Conservation (phyloP, 2,888 invertebrate genomes). For the Xestia ashworthii region DNA sequence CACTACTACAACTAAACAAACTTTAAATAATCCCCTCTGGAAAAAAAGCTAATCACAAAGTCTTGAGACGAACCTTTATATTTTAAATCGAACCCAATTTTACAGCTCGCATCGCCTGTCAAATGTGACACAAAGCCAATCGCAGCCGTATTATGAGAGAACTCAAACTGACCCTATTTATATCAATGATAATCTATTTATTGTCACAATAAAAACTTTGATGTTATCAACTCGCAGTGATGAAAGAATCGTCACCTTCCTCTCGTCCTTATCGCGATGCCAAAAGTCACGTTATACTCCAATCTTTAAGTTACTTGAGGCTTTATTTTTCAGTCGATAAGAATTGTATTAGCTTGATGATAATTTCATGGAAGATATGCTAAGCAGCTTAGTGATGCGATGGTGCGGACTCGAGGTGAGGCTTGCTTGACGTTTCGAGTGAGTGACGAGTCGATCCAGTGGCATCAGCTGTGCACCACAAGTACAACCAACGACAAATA, state of each 20-base stretch:
- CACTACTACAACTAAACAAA: constrained; percentile 86
- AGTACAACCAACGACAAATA: constrained; percentile 73
- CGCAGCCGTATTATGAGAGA: constrained; percentile 86
- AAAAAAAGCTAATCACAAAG: constrained; percentile 83
- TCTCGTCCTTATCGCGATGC: constrained; percentile 86
- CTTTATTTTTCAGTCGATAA: constrained; percentile 41
- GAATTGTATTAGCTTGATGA: constrained; percentile 69
- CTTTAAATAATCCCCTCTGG: constrained; percentile 84
- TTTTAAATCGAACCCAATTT: constrained; percentile 89
- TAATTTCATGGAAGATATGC: constrained; percentile 76
- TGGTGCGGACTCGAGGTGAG: constrained; percentile 83
- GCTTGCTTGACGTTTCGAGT: constrained; percentile 82
- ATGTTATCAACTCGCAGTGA: constrained; percentile 87
- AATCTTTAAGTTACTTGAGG: constrained; percentile 32
- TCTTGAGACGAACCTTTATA: constrained; percentile 87
- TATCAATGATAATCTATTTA: constrained; percentile 90
- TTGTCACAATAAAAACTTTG: constrained; percentile 89
- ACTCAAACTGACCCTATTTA: constrained; percentile 89
- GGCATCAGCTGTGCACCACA: constrained; percentile 72
- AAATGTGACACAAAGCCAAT: constrained; percentile 89
- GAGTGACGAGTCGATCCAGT: constrained; percentile 81
- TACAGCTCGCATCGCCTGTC: constrained; percentile 90
- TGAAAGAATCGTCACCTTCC: constrained; percentile 89
- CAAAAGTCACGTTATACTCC: constrained; percentile 83
- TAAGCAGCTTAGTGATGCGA: constrained; percentile 88